These are phyloP conservation scores for Isaurus tuberculatus DNA, from an alignment of 92 coral and sea anemone genomes.

Conservation along the genomic window DNA sequence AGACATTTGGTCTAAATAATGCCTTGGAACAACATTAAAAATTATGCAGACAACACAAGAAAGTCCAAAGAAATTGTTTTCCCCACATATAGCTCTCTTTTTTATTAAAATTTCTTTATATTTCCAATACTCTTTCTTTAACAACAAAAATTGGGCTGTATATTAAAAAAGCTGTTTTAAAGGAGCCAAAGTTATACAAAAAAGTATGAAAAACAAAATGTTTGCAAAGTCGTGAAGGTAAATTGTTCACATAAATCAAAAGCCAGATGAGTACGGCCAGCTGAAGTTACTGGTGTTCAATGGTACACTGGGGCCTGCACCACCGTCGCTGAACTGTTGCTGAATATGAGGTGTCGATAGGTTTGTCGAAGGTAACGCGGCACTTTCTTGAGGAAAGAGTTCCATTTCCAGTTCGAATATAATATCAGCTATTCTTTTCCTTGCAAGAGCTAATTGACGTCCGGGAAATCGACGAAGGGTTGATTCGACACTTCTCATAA, in stretches of 20 bases:
- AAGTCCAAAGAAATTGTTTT: neutral
- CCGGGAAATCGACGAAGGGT: slow-evolving; percentile 55
- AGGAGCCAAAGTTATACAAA: neutral
- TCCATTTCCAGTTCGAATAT: slow-evolving; percentile 59
- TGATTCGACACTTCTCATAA: slow-evolving; percentile 45
- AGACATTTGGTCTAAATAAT: too few species aligned
- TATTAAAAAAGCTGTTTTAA: neutral
- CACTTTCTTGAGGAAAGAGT: slow-evolving; percentile 9
- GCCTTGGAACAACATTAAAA: slow-evolving; percentile 16
- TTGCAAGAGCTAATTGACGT: slow-evolving; percentile 50
- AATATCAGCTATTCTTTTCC: slow-evolving; percentile 55
- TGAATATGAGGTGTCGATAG: neutral
- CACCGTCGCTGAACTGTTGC: slow-evolving; percentile 9
- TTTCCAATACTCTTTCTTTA: neutral
- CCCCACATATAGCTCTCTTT: neutral
- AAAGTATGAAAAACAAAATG: neutral
- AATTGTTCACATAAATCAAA: neutral
- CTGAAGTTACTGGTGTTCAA: slow-evolving; percentile 2
- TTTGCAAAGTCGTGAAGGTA: neutral
- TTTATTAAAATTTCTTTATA: neutral
- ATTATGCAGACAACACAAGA: neutral
- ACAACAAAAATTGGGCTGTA: neutral
- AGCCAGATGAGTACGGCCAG: slow-evolving; percentile 3
- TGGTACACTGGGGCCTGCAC: neutral
- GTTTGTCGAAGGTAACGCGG: slow-evolving; percentile 3